Conservation (phyloP, 2,888 invertebrate species). For the Morpho helenor region DNA sequence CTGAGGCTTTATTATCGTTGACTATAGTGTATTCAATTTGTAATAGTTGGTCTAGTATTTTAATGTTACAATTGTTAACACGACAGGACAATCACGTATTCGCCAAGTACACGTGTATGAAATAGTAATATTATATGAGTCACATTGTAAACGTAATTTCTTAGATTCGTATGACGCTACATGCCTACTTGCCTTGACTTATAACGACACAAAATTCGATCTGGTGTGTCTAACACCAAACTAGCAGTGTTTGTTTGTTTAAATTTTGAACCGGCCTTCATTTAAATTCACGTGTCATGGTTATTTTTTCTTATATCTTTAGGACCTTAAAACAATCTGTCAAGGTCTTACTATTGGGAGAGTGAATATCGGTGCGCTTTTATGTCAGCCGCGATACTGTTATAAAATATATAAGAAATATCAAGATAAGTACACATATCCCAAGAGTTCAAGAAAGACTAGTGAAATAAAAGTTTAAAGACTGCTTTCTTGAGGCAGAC, state of each 20-base stretch:
- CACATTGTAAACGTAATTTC: constrained; percentile 7
- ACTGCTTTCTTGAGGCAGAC: no score
- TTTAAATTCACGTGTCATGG: constrained; percentile 2
- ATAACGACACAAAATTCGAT: neutral
- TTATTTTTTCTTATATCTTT: neutral
- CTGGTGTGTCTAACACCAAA: neutral
- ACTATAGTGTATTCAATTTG: no score
- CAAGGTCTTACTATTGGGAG: constrained; percentile 4
- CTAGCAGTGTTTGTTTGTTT: constrained; percentile 1
- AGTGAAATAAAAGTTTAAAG: no score
- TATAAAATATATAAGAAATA: neutral
- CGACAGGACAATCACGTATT: constrained; percentile 1
- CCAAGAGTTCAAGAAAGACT: no score
- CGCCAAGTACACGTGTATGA: neutral
- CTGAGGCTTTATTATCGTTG: no score
- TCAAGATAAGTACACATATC: no score
- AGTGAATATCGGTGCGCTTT: neutral
- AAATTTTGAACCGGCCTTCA: constrained; percentile 2
- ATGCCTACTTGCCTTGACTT: constrained; percentile 6
- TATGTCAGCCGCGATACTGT: neutral
- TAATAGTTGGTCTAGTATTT: no score
- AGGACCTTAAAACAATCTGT: neutral
- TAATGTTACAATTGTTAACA: neutral
- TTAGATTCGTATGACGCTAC: constrained; percentile 10
- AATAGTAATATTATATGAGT: constrained; percentile 2